Conservation (phyloP, 2,888 invertebrate genomes). For the Alcis repandata region DNA sequence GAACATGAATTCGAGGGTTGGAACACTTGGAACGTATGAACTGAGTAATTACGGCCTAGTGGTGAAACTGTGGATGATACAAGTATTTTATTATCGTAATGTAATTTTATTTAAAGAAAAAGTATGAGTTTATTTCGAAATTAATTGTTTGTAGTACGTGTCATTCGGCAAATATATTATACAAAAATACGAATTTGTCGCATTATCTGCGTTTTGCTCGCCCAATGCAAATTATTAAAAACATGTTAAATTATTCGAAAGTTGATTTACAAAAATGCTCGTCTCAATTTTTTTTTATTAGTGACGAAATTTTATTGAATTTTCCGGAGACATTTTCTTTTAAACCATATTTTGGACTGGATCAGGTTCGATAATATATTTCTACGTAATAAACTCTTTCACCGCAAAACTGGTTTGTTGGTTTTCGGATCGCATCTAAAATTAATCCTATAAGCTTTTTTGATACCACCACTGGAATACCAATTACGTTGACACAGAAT, state of each 20-base stretch:
- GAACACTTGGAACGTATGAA: neutral
- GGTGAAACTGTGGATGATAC: neutral
- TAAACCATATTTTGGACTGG: neutral
- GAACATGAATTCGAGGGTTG: conserved; percentile 7
- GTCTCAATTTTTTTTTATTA: no score
- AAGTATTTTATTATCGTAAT: neutral
- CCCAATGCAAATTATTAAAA: no score
- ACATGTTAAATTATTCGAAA: no score
- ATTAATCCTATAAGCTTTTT: conserved; percentile 36
- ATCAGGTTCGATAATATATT: neutral
- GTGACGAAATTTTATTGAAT: no score
- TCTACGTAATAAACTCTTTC: neutral
- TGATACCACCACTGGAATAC: conserved; percentile 31
- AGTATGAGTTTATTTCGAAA: no score
- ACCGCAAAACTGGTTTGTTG: conserved; percentile 21
- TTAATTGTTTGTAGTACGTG: no score
- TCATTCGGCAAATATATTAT: no score
- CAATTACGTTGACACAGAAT: conserved; percentile 35
- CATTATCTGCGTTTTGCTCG: no score
- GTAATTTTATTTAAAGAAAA: no score
- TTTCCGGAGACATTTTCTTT: neutral
- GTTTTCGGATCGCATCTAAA: conserved; percentile 35
- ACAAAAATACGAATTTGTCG: no score
- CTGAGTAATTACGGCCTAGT: neutral
- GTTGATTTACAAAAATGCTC: no score